These are phyloP conservation scores for Iselma pallidipennis DNA, from an alignment of 2,888 invertebrate species.

Conservation along the genomic window DNA sequence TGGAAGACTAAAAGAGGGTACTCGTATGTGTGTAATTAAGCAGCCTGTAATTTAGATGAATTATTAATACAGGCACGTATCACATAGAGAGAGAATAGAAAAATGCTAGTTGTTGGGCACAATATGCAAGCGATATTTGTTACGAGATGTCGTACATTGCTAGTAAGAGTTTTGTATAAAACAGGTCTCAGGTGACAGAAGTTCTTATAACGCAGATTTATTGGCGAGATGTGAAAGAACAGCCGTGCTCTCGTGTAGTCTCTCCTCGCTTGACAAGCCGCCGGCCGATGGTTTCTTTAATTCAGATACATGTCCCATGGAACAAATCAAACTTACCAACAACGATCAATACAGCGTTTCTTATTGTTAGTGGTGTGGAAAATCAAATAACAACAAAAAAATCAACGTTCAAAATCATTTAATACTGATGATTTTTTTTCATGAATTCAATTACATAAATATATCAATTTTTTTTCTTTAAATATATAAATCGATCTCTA, in stretches of 20 bases:
- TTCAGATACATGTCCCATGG: constrained; percentile 15
- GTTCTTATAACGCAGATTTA: constrained; percentile 29
- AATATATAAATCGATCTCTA: constrained; percentile 31
- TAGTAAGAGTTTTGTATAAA: constrained; percentile 18
- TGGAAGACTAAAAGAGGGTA: not conserved
- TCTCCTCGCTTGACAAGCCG: not conserved
- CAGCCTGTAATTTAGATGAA: constrained; percentile 6
- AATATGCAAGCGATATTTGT: not conserved
- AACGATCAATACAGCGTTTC: not conserved
- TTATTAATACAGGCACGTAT: not conserved
- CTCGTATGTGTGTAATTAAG: constrained; percentile 10
- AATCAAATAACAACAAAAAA: not conserved
- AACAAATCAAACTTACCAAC: not conserved
- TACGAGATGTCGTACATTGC: too few relatives aligned
- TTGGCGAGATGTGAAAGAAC: constrained; percentile 22
- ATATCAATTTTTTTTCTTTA: constrained; percentile 32
- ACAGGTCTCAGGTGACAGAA: constrained; percentile 30
- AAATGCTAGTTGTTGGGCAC: constrained; percentile 3
- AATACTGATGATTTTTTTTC: constrained; percentile 39
- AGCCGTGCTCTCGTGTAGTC: too few relatives aligned
- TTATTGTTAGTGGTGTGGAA: not conserved
- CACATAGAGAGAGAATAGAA: not conserved
- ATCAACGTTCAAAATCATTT: constrained; percentile 30
- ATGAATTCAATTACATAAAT: constrained; percentile 36
- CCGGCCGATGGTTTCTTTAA: constrained; percentile 18